A percentile compares a stretch with the other conserved stretches of the same genome.
Evolutionary conservation across 2,797 vertebrate species (phyloP).

Genomic region (Betta splendens): DNA sequence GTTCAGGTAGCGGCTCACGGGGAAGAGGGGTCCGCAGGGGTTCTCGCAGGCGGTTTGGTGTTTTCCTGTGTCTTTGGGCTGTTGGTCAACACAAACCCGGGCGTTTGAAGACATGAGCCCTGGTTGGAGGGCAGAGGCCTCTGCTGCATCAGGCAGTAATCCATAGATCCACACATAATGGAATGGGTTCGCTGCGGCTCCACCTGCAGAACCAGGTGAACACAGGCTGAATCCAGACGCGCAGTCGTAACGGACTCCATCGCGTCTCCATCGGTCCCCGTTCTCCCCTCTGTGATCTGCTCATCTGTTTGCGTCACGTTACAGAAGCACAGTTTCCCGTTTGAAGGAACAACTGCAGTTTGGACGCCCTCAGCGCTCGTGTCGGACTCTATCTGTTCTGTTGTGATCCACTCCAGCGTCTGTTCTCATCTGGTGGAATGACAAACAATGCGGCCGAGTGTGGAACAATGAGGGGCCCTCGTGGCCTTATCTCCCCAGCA

Average conservation of each 20-base stretch:
- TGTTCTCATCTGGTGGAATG: conserved; percentile 80
- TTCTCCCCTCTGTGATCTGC: conserved; percentile 1
- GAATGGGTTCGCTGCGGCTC: neutral
- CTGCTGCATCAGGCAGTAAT: conserved; percentile 7
- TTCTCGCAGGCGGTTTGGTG: no score
- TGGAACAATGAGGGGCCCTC: conserved; percentile 82
- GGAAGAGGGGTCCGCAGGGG: no score
- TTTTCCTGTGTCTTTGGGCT: neutral
- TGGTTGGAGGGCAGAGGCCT: neutral
- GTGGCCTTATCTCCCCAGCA: conserved; percentile 84
- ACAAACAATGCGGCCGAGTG: conserved; percentile 82
- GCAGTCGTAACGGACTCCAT: conserved; percentile 3
- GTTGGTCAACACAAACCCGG: conserved; percentile 1
- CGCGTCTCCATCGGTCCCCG: conserved; percentile 14
- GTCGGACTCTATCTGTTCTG: conserved; percentile 53
- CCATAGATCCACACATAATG: neutral
- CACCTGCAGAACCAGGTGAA: conserved; percentile 12
- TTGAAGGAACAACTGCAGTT: conserved; percentile 32
- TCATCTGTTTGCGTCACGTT: conserved; percentile 1
- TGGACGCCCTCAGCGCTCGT: conserved; percentile 16
- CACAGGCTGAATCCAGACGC: neutral
- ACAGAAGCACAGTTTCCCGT: conserved; percentile 19
- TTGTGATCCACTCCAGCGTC: conserved; percentile 66
- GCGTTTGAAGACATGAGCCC: neutral
- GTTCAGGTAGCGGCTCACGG: no score